These are phyloP conservation scores for Andrena minutula DNA, from an alignment of 2,888 invertebrate species.

Conservation along the genomic window DNA sequence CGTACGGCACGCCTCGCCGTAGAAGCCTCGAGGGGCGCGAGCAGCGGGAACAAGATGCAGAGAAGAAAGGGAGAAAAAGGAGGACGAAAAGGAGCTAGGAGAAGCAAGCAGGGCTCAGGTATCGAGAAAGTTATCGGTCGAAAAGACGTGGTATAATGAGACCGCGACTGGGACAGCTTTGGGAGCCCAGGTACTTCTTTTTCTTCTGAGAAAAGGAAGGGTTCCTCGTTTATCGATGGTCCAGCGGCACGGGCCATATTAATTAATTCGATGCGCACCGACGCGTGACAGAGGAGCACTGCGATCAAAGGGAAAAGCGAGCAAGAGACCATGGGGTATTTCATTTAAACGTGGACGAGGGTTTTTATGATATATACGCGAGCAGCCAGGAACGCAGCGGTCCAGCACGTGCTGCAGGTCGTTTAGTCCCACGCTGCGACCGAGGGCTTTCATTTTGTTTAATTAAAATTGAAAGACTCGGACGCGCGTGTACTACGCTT, in stretches of 20 bases:
- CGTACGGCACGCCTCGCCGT: constrained; percentile 30
- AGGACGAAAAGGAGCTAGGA: not conserved
- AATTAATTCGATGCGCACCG: constrained; percentile 60
- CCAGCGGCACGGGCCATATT: constrained; percentile 49
- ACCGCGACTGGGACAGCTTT: constrained; percentile 11
- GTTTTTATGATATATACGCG: no score
- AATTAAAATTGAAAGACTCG: constrained; percentile 13
- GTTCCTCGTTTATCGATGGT: constrained; percentile 36
- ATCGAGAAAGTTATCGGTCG: constrained; percentile 63
- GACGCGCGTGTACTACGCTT: not conserved
- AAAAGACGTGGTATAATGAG: constrained; percentile 57
- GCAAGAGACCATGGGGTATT: constrained; percentile 2
- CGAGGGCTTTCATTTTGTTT: constrained; percentile 4
- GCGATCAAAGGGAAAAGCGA: constrained; percentile 32
- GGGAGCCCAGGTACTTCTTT: constrained; percentile 6
- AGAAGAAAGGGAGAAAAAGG: constrained; percentile 1
- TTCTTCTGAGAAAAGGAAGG: constrained; percentile 17
- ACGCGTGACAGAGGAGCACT: constrained; percentile 52
- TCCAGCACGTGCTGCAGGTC: not conserved
- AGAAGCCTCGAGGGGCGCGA: constrained; percentile 10
- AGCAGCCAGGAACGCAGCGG: not conserved
- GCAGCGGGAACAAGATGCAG: not conserved
- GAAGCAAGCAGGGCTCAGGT: not conserved
- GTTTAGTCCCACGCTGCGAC: not conserved
- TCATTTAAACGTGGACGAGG: constrained; percentile 1